These are phyloP conservation scores for Ammodramus savannarum DNA, from an alignment of 2,113 vertebrate species.

Conservation along the genomic window DNA sequence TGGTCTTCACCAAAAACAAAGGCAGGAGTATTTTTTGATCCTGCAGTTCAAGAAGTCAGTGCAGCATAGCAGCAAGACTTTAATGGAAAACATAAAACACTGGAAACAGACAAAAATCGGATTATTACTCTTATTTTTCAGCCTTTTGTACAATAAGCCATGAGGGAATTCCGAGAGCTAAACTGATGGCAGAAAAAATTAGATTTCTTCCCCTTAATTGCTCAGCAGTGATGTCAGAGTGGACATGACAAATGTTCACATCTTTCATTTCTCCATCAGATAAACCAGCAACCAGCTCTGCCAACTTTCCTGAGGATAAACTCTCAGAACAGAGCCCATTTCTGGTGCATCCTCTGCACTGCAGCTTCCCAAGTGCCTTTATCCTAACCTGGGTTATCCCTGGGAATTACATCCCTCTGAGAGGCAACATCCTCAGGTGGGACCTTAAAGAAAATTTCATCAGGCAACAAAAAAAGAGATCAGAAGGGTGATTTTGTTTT, in stretches of 20 bases:
- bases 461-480: background rate
- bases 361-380: background rate
- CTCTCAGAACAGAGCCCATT: conserved; percentile 24
- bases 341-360: background rate
- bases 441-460: background rate
- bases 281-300: conserved; percentile 28
- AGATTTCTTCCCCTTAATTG: conserved; percentile 70
- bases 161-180: conserved; percentile 68
- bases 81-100: conserved; percentile 76
- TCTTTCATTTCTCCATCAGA: conserved; percentile 23
- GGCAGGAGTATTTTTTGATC: conserved; percentile 60
- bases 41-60: conserved; percentile 66
- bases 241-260: conserved; percentile 44
- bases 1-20: conserved; percentile 34
- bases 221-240: conserved; percentile 42
- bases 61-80: conserved; percentile 36
- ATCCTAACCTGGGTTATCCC: background rate
- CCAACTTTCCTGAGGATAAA: background rate
- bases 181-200: conserved; percentile 71
- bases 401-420: background rate
- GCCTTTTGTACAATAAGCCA: conserved; percentile 68
- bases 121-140: conserved; percentile 68
- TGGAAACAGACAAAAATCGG: conserved; percentile 70
- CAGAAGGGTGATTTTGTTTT: background rate
- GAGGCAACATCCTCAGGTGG: fast-evolving